Conservation (phyloP, 2,113 vertebrate species). For the Platysternon megacephalum region DNA sequence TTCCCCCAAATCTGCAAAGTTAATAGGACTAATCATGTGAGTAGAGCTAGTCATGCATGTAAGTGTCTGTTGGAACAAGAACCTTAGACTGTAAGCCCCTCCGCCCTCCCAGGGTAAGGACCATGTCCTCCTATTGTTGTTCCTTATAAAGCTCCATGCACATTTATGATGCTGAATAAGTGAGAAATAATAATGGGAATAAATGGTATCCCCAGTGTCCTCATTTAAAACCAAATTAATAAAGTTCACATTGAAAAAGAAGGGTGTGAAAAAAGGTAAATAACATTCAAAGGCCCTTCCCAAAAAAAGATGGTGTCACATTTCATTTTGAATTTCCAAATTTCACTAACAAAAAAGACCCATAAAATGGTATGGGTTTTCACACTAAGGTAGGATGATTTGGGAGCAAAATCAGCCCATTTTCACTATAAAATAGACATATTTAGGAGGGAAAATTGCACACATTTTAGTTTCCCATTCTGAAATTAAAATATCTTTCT, state of each 20-base stretch:
- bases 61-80: neutral
- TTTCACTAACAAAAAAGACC: neutral
- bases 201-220: neutral
- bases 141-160: neutral
- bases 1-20: neutral
- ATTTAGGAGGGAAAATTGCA: neutral
- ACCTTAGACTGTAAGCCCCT: neutral
- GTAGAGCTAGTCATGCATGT: neutral
- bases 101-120: neutral
- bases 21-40: neutral
- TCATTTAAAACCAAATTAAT: neutral
- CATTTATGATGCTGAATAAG: neutral
- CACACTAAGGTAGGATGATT: fast-evolving
- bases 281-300: neutral
- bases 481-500: neutral
- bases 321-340: neutral
- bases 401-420: neutral
- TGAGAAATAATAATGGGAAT: neutral
- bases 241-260: neutral
- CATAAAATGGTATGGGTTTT: neutral
- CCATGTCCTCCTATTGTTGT: neutral
- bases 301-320: neutral
- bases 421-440: neutral
- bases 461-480: neutral
- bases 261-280: neutral